A percentile compares a stretch with the other conserved stretches of the same genome.
Evolutionary conservation across 2,113 vertebrate genomes (phyloP).

Genomic region (Dipodomys ordii): DNA sequence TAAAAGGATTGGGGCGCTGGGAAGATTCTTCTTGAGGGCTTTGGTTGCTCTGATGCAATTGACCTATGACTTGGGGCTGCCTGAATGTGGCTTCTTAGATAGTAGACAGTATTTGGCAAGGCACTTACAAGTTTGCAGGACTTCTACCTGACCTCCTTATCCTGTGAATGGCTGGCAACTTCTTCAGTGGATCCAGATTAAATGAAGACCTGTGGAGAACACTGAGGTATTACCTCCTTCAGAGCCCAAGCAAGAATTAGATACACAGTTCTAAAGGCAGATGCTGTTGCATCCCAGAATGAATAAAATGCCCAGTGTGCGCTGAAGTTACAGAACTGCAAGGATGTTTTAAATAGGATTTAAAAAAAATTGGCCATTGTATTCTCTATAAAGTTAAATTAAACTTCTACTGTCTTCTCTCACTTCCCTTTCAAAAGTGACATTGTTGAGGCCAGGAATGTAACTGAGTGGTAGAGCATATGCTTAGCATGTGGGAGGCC

Average conservation of each 20-base stretch:
- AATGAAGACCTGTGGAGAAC: constrained; percentile 22
- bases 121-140: not conserved
- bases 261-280: constrained; percentile 17
- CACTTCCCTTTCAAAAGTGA: constrained; percentile 56
- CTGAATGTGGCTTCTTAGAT: constrained; percentile 40
- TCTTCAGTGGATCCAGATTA: not conserved
- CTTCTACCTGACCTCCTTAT: not conserved
- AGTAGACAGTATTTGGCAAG: not conserved
- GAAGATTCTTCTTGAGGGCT: constrained; percentile 30
- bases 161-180: not conserved
- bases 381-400: constrained; percentile 52
- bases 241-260: constrained; percentile 13
- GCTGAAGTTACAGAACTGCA: constrained; percentile 22
- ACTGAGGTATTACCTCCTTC: not conserved
- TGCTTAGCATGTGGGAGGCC: not conserved
- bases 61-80: not conserved
- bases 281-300: not conserved
- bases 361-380: not conserved
- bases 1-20: constrained; percentile 10
- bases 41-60: constrained; percentile 40
- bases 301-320: not conserved
- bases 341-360: not conserved
- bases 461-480: not conserved
- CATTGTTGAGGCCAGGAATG: not conserved
- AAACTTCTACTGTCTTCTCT: constrained; percentile 34